Percentiles rank a stretch among this genome's conserved stretches.
Evolutionary conservation across 1,140 invertebrate genomes (phyloP).

Genomic region (Steinernema feltiae): DNA sequence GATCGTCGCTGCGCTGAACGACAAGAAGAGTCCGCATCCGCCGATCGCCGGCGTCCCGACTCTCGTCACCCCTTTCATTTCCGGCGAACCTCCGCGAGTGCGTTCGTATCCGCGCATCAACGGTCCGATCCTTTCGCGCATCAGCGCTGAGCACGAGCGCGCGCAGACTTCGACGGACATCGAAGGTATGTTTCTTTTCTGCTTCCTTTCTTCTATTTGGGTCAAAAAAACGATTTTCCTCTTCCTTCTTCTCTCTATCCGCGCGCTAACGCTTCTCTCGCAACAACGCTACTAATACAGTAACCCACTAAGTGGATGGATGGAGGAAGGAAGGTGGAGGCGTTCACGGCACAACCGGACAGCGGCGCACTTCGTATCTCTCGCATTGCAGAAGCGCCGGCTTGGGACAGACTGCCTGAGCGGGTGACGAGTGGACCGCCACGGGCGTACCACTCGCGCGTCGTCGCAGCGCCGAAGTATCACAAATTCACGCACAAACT

Average conservation of each 20-base stretch:
- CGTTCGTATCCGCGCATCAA: background rate
- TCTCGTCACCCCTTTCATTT: background rate
- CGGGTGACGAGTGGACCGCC: slow-evolving; percentile 1
- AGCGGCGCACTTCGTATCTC: background rate
- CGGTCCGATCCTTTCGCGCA: background rate
- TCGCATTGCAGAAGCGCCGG: background rate
- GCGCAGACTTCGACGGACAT: background rate
- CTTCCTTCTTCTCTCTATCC: background rate
- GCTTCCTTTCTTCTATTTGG: background rate
- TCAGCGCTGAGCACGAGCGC: background rate
- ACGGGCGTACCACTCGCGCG: background rate
- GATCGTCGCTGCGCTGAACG: background rate
- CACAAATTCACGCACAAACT: slow-evolving; percentile 12
- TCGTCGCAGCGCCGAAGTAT: background rate
- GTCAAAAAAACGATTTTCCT: too few relatives aligned
- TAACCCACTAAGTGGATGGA: background rate
- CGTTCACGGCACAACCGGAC: background rate
- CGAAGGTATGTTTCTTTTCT: background rate
- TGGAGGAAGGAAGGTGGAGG: background rate
- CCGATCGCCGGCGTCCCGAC: background rate
- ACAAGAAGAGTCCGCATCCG: background rate
- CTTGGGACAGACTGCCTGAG: background rate
- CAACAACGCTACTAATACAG: background rate
- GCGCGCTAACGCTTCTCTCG: background rate
- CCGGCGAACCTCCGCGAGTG: background rate